phyloP scores from a whole-genome alignment of 2,797 vertebrate species.

The Gobio occitaniae region DNA sequence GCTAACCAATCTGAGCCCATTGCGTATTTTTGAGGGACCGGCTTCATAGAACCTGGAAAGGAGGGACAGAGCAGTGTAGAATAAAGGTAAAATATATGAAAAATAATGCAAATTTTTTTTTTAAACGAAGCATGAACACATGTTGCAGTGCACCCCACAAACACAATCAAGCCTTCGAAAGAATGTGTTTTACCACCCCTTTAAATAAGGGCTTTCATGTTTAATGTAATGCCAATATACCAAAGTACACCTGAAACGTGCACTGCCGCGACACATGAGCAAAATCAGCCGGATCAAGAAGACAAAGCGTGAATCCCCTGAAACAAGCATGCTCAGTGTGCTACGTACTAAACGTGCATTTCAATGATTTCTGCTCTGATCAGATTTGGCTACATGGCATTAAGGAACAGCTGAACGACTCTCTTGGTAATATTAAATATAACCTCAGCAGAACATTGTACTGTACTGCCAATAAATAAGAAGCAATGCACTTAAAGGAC shows the following conservation, averaged over 20 bases:
- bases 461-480: not conserved
- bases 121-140: too few relatives aligned
- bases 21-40: too few relatives aligned
- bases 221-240: not conserved
- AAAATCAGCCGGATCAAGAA: not conserved
- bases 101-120: too few relatives aligned
- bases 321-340: not conserved
- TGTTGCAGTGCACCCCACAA: too few relatives aligned
- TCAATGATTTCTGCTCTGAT: not conserved
- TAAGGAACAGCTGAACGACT: constrained; percentile 4
- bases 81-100: too few relatives aligned
- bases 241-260: not conserved
- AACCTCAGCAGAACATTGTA: constrained; percentile 6
- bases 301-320: not conserved
- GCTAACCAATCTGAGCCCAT: too few relatives aligned
- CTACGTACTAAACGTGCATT: not conserved
- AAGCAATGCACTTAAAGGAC: not conserved
- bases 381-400: not conserved
- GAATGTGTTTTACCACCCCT: too few relatives aligned
- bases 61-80: too few relatives aligned
- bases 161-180: too few relatives aligned
- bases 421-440: constrained; percentile 22
- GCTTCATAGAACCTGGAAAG: too few relatives aligned
- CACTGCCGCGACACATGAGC: not conserved
- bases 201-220: not conserved